Conservation (phyloP, 2,888 invertebrate species). For the Leptopilina myrica region DNA sequence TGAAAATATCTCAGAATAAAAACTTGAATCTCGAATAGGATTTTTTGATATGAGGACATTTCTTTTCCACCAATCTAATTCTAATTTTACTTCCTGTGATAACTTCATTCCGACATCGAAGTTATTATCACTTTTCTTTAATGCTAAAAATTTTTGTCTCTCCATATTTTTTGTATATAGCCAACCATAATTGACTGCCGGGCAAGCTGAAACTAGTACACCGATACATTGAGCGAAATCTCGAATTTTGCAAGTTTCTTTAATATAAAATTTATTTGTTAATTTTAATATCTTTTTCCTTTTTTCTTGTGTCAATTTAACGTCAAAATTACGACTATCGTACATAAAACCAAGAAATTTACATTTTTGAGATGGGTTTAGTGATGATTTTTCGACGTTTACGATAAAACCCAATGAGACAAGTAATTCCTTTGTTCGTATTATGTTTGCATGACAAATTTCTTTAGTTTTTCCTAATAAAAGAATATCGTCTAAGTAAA, state of each 20-base stretch:
- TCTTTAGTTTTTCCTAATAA: slow-evolving; percentile 11
- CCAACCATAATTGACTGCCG: slow-evolving; percentile 47
- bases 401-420: slow-evolving; percentile 43
- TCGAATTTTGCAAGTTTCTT: slow-evolving; percentile 39
- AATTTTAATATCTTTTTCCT: slow-evolving; percentile 24
- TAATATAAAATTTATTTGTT: slow-evolving; percentile 19
- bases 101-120: slow-evolving; percentile 33
- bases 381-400: slow-evolving; percentile 41
- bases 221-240: slow-evolving; percentile 50
- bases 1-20: slow-evolving; percentile 41
- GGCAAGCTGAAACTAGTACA: slow-evolving; percentile 44
- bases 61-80: slow-evolving; percentile 43
- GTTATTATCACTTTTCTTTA: neutral
- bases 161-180: slow-evolving; percentile 45
- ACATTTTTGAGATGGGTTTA: slow-evolving; percentile 34
- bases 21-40: slow-evolving; percentile 35
- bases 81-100: slow-evolving; percentile 5
- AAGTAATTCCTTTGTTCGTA: slow-evolving; percentile 14
- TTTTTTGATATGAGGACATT: slow-evolving; percentile 31
- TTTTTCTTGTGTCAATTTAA: slow-evolving; percentile 40
- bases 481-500: slow-evolving; percentile 42
- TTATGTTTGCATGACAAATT: slow-evolving; percentile 22
- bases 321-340: slow-evolving; percentile 29
- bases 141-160: slow-evolving; percentile 35
- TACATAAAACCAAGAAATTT: slow-evolving; percentile 48